These are phyloP conservation scores for Pachyseris speciosa DNA, from an alignment of 64 coral and sea anemone genomes.

Conservation along the genomic window DNA sequence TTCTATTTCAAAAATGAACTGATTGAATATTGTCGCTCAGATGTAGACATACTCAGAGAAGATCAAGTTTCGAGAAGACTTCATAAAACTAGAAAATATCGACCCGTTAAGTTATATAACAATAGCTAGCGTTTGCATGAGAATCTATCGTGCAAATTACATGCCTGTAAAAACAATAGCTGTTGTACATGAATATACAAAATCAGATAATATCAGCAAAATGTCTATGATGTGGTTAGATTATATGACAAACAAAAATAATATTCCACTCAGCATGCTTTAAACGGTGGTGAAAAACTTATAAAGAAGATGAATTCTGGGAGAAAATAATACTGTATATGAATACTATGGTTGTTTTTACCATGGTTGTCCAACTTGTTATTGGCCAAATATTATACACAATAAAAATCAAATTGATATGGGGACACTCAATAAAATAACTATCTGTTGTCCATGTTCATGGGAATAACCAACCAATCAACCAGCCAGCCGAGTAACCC, in stretches of 20 bases:
- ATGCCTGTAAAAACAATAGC: too few relatives aligned
- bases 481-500: too few relatives aligned
- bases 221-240: slow-evolving; percentile 9
- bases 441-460: too few relatives aligned
- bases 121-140: slow-evolving; percentile 5
- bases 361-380: too few relatives aligned
- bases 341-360: too few relatives aligned
- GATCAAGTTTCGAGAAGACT: background rate
- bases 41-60: background rate
- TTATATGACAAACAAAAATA: background rate
- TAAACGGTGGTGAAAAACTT: slow-evolving; percentile 30
- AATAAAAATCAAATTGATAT: too few relatives aligned
- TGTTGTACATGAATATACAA: background rate
- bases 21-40: background rate
- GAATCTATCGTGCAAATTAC: slow-evolving; percentile 11
- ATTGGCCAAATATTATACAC: too few relatives aligned
- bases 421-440: too few relatives aligned
- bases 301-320: too few relatives aligned
- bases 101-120: background rate
- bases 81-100: slow-evolving; percentile 2
- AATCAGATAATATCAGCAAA: background rate
- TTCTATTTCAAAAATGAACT: slow-evolving; percentile 14
- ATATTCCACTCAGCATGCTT: background rate
- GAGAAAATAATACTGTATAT: too few relatives aligned
- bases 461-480: too few relatives aligned